phyloP scores from a whole-genome alignment of 2,113 vertebrate genomes.

The Solea solea region DNA sequence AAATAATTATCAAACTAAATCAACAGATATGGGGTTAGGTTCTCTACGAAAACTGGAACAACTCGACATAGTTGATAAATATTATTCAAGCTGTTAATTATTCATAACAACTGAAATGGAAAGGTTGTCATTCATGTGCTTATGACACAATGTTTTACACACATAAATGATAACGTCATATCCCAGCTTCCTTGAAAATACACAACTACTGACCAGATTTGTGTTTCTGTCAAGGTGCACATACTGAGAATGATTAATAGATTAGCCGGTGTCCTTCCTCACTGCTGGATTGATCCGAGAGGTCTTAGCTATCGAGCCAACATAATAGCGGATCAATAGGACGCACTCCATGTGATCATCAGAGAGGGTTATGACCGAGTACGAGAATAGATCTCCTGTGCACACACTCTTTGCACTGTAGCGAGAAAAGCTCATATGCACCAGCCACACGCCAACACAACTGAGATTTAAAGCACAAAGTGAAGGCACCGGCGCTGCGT shows the following conservation, averaged over 20 bases:
- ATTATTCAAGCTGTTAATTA: too few species aligned
- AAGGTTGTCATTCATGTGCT: too few species aligned
- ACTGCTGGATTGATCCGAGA: slow-evolving; percentile 20
- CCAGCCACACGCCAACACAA: not conserved
- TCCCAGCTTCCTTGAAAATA: too few species aligned
- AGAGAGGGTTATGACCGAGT: slow-evolving; percentile 17
- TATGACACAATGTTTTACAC: too few species aligned
- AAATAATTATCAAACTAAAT: too few species aligned
- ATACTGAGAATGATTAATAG: slow-evolving; percentile 7
- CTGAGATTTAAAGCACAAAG: not conserved
- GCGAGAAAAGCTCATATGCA: not conserved
- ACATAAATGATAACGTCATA: too few species aligned
- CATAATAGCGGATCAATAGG: slow-evolving; percentile 40
- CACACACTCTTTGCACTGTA: slow-evolving; percentile 1
- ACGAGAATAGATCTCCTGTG: slow-evolving; percentile 2
- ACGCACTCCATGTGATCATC: slow-evolving; percentile 20
- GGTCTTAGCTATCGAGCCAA: slow-evolving; percentile 9
- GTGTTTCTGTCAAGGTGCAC: not conserved
- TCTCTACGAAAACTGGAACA: too few species aligned
- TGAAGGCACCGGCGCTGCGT: slow-evolving; percentile 23
- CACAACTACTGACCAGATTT: not conserved
- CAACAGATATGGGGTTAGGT: too few species aligned
- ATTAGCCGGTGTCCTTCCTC: slow-evolving; percentile 14
- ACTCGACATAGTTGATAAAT: too few species aligned
- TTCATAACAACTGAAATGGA: too few species aligned